Percentiles rank a stretch among this genome's conserved stretches.
Evolutionary conservation across 1,140 invertebrate species (phyloP).

Genomic region (Bombus consobrinus): DNA sequence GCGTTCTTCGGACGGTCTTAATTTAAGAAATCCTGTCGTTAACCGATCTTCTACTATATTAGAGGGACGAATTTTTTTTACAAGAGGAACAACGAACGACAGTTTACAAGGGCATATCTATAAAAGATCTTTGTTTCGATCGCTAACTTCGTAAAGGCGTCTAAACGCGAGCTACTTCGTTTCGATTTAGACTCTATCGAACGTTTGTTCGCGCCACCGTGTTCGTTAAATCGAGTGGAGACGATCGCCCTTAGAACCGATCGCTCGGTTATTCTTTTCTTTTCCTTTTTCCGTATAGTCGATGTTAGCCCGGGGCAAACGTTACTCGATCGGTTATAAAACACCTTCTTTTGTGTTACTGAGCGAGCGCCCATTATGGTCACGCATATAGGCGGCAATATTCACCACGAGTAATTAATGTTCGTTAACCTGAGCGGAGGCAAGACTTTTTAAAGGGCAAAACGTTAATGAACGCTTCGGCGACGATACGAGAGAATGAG

Average conservation of each 20-base stretch:
- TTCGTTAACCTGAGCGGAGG: too few relatives aligned
- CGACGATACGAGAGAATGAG: neutral
- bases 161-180: neutral
- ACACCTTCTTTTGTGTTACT: neutral
- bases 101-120: neutral
- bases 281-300: neutral
- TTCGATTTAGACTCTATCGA: neutral
- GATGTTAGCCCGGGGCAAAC: neutral
- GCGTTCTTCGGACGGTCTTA: neutral
- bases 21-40: neutral
- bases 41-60: neutral
- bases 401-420: too few relatives aligned
- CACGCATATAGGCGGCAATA: too few relatives aligned
- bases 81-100: neutral
- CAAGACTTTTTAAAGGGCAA: neutral
- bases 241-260: neutral
- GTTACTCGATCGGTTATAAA: neutral
- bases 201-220: neutral
- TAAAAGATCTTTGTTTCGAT: neutral
- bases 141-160: neutral
- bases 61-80: neutral
- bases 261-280: neutral
- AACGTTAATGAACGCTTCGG: neutral
- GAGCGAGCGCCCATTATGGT: too few relatives aligned
- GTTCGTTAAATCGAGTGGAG: neutral